Evolutionary conservation across 2,113 vertebrate genomes (phyloP), one percentile per base, ranked within the genome.

Genomic region (Brienomyrus brachyistius): DNA sequence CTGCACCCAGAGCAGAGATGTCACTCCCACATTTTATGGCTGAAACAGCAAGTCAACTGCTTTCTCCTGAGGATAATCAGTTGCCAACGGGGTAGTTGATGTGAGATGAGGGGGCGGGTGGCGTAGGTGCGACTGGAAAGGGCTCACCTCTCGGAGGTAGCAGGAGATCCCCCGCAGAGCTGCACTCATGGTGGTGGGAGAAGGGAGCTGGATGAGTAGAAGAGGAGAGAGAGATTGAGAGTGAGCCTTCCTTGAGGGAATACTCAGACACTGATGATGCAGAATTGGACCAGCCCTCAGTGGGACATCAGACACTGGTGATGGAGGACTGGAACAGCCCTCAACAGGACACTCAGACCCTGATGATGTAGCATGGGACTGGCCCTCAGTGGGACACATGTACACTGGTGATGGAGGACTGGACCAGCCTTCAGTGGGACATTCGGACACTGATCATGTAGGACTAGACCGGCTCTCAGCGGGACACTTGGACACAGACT

Each of bases 81-180:
- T 7, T 87, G 48, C 9, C 45, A 9, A 54, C 0, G 15, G 84
- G 9, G n/a, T 5, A 52, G 7, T 17, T 35, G 50, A 86, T 27
- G 48, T 19, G 51, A n/a, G 51, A 54, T 35, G 51, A 48, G 88
- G 13, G 59, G 84, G 15, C 2, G 56, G 5, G 51, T 21, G 13
- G 31, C 35, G 27, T 35, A 66, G 88, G 35, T 82, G 89, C 11
- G 10, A 7, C 50, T 27, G 83, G 48, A 23, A 27, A 94, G 94
- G 85, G 27, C 51, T 87, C 91, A 96, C 97, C 96, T 98, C 97
- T 94, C 96, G 94, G 90, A 98, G 91, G 92, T 97, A 97, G 92
- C 97, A 97, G 92, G 97, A 97, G 23, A 98, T 97, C 87, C 97
- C 97, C 92, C 97, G 93, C 10, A 97, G 93, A 0, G 97, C 97